Conservation (phyloP, 37 sponge, comb jelly and placozoan species). For the Mnemiopsis leidyi region DNA sequence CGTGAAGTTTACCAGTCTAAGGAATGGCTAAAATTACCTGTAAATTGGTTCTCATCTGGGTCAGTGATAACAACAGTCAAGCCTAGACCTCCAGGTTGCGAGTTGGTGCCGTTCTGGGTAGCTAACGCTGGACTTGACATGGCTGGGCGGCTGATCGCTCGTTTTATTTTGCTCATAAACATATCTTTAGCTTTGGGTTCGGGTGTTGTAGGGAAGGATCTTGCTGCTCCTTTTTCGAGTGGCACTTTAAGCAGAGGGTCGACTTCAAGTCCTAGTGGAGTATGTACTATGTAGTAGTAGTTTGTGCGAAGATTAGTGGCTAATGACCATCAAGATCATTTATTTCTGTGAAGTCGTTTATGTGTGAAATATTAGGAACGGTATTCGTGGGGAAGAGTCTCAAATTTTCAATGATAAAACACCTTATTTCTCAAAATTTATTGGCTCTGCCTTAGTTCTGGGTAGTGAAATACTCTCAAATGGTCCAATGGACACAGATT, state of each 20-base stretch:
- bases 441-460: too few relatives aligned
- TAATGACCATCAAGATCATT: too few relatives aligned
- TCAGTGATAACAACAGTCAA: not conserved
- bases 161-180: not conserved
- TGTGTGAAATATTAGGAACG: too few relatives aligned
- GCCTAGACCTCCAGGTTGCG: not conserved
- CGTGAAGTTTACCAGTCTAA: too few relatives aligned
- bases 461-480: too few relatives aligned
- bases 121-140: not conserved
- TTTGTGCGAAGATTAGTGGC: too few relatives aligned
- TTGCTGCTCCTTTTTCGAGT: not conserved
- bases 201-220: not conserved
- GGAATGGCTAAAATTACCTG: not conserved
- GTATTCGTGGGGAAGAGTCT: too few relatives aligned
- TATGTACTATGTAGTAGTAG: not conserved
- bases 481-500: too few relatives aligned
- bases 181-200: not conserved
- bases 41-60: not conserved
- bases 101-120: not conserved
- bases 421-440: too few relatives aligned
- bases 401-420: too few relatives aligned
- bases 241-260: not conserved
- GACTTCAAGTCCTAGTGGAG: not conserved
- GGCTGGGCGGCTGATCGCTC: not conserved
- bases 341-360: too few relatives aligned